Evolutionary conservation across 2,113 vertebrate species (phyloP), one percentile per base, ranked within the genome.

Genomic region (Tetrax tetrax): DNA sequence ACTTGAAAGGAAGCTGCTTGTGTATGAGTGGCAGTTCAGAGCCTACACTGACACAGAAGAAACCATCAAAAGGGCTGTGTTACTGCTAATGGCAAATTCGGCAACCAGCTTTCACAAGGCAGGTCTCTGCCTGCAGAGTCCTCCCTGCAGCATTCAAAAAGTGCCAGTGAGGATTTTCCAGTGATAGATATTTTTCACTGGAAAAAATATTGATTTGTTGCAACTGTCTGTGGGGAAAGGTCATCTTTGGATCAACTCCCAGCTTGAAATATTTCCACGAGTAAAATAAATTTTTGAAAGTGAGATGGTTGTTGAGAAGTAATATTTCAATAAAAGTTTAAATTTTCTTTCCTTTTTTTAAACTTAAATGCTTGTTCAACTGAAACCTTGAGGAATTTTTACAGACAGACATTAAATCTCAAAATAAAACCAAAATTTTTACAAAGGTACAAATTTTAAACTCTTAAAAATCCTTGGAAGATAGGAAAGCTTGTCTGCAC

Each of bases 191-290:
- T 53, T 89, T 90, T 22, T 13, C 65, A 69, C 56, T 76, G 76
- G 86, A 90, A 95, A 95, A 96, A 95, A 90, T 92, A 95, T n/a
- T 81, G 83, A 96, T 95, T 95, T 88, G 78, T 94, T 93, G 89
- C 94, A 94, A 82, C 72, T 84, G 79, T 81, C 83, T 93, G 59
- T 78, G 23, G 65, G 80, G 80, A 94, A 90, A 93, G 90, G 90
- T 93, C 95, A 74, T 88, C 80, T 88, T 93, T 88, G 93, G 89
- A 94, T 74, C 79, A 83, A 69, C 76, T 94, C 93, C 92, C 64
- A 64, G 86, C 45, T 1, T 77, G 87, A 96, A 68, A 29, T 35
- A 85, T 27, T 80, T 77, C 82, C 79, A 91, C 65, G 38, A 56
- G 51, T 16, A 64, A 91, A 97, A 68, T 47, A 91, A 83, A 66